A percentile compares a stretch with the other conserved stretches of the same genome.
phyloP scores from a whole-genome alignment of 2,113 vertebrate species.

The Ploceus nigricollis region DNA sequence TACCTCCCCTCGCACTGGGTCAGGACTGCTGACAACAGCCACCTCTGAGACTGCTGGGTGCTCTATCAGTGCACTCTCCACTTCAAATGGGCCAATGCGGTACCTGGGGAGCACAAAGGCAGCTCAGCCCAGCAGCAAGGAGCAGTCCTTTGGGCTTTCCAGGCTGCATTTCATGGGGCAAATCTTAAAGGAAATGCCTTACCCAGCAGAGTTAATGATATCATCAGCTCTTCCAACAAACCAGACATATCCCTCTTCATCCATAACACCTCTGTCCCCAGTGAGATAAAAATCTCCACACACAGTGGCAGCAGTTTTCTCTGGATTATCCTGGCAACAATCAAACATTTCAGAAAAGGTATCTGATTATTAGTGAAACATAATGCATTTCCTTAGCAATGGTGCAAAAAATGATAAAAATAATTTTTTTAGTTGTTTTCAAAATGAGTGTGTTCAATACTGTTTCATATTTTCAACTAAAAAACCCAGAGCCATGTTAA shows the following conservation, averaged over 20 bases:
- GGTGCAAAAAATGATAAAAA: neutral
- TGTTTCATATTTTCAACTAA: neutral
- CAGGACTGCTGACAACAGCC: conserved; percentile 82
- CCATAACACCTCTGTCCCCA: conserved; percentile 76
- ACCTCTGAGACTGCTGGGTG: conserved; percentile 79
- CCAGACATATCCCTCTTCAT: conserved; percentile 79
- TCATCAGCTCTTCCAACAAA: conserved; percentile 78
- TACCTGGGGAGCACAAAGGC: conserved; percentile 61
- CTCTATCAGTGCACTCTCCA: conserved; percentile 79
- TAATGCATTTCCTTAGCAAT: neutral
- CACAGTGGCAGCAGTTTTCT: conserved; percentile 75
- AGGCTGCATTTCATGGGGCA: neutral
- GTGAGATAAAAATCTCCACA: conserved; percentile 78
- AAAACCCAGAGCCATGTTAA: neutral
- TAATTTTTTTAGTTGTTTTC: neutral
- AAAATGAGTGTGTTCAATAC: neutral
- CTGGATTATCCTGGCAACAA: conserved; percentile 68
- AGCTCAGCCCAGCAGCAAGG: neutral
- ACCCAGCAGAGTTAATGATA: conserved; percentile 82
- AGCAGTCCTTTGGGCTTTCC: neutral
- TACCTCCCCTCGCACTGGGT: conserved; percentile 80
- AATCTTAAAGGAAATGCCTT: neutral
- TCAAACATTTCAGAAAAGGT: neutral
- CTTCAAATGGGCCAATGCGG: conserved; percentile 81
- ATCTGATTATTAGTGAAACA: neutral